Conservation (phyloP, 1,140 invertebrate genomes). For the Anthonomus grandis region DNA sequence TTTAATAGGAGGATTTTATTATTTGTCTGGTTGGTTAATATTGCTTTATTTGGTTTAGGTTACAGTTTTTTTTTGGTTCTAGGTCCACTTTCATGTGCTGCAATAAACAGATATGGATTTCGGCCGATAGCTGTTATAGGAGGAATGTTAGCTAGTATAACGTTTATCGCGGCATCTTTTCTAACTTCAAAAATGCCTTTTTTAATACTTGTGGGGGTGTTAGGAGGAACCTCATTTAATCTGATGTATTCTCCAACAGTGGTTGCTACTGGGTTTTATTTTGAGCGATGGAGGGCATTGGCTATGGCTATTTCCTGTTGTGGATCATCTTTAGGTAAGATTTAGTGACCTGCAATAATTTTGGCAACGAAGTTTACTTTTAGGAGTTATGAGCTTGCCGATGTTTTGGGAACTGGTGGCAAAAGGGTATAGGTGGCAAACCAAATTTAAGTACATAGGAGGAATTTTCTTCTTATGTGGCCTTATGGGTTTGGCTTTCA, state of each 20-base stretch:
- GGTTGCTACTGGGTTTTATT: slow-evolving; percentile 77
- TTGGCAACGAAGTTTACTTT: not conserved
- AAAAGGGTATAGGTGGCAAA: slow-evolving; percentile 52
- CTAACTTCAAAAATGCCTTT: slow-evolving; percentile 56
- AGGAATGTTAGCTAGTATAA: slow-evolving; percentile 54
- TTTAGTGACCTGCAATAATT: not conserved
- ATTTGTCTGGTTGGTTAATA: slow-evolving; percentile 58
- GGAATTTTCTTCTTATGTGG: slow-evolving; percentile 41
- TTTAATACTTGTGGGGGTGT: slow-evolving; percentile 61
- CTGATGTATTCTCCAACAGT: slow-evolving; percentile 84
- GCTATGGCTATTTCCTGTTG: slow-evolving; percentile 76
- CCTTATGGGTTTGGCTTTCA: slow-evolving; percentile 30
- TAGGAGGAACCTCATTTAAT: slow-evolving; percentile 79
- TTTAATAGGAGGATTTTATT: slow-evolving; percentile 66
- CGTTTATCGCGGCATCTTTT: slow-evolving; percentile 58
- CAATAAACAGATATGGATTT: slow-evolving; percentile 72
- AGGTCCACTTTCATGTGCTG: slow-evolving; percentile 74
- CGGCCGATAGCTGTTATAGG: slow-evolving; percentile 67
- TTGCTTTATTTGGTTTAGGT: slow-evolving; percentile 3
- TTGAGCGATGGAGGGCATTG: slow-evolving; percentile 71
- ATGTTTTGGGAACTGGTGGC: slow-evolving; percentile 55
- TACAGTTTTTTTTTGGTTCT: slow-evolving; percentile 31
- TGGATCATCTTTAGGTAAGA: slow-evolving; percentile 65
- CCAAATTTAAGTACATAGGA: slow-evolving; percentile 51
- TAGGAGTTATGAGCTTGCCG: slow-evolving; percentile 66